phyloP scores from a whole-genome alignment of 2,113 vertebrate genomes.

The Myiopsitta monachus region DNA sequence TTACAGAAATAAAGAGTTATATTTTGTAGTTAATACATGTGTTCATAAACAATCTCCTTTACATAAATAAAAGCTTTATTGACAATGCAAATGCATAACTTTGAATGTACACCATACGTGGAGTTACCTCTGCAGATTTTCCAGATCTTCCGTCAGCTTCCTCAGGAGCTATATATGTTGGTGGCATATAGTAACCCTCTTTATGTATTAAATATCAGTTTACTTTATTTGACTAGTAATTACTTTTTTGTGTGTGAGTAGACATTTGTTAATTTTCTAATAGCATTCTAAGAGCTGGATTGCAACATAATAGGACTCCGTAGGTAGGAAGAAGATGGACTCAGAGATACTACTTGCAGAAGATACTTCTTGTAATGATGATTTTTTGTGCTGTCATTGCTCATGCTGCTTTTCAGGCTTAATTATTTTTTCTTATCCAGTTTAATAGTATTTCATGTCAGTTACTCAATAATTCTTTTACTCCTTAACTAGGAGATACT shows the following conservation, averaged over 20 bases:
- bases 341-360: background rate
- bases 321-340: background rate
- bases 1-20: background rate
- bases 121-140: background rate
- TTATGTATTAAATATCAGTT: background rate
- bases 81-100: background rate
- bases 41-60: background rate
- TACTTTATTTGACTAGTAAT: background rate
- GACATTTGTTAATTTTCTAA: background rate
- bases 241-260: background rate
- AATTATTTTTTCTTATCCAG: background rate
- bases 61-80: background rate
- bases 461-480: background rate
- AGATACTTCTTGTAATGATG: background rate
- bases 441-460: background rate
- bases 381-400: background rate
- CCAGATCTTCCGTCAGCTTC: background rate
- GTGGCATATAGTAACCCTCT: background rate
- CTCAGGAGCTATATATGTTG: background rate
- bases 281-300: background rate
- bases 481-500: background rate
- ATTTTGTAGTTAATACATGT: background rate
- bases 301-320: background rate
- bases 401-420: background rate
- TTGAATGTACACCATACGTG: rapidly evolving